Evolutionary conservation across 2,797 vertebrate genomes (phyloP).

Genomic region (Epinephelus coioides): DNA sequence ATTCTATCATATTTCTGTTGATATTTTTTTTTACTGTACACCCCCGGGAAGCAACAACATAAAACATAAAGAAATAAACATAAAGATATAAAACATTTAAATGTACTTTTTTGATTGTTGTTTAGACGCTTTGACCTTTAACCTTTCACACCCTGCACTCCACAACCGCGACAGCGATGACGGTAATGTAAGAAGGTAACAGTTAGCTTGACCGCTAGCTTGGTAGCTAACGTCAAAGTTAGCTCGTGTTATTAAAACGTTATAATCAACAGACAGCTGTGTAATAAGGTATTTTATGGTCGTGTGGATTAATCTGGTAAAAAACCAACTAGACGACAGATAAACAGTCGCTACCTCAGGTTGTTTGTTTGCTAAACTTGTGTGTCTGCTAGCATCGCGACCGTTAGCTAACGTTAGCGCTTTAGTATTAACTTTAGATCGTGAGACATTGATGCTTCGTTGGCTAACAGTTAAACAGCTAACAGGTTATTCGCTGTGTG

Average conservation of each 20-base stretch:
- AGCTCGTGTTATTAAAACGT: neutral
- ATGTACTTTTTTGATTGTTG: too few relatives aligned
- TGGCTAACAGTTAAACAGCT: neutral
- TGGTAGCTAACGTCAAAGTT: neutral
- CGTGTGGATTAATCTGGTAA: accelerated
- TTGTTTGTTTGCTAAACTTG: neutral
- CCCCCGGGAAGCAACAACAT: too few relatives aligned
- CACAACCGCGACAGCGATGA: too few relatives aligned
- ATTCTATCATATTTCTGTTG: too few relatives aligned
- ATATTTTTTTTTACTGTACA: too few relatives aligned
- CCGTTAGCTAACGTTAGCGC: neutral
- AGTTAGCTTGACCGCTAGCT: neutral
- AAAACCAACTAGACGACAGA: accelerated
- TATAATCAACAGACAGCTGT: neutral
- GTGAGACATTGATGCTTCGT: too few relatives aligned
- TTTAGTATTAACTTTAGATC: neutral
- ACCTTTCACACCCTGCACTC: neutral
- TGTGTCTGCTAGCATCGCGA: neutral
- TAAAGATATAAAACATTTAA: too few relatives aligned
- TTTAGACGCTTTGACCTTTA: too few relatives aligned
- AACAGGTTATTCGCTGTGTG: too few relatives aligned
- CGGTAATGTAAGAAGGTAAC: neutral
- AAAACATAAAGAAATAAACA: too few relatives aligned
- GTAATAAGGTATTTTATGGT: neutral
- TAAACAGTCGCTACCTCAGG: neutral